Evolutionary conservation across 1,140 invertebrate genomes (phyloP).

Genomic region (Liolophura sinensis): DNA sequence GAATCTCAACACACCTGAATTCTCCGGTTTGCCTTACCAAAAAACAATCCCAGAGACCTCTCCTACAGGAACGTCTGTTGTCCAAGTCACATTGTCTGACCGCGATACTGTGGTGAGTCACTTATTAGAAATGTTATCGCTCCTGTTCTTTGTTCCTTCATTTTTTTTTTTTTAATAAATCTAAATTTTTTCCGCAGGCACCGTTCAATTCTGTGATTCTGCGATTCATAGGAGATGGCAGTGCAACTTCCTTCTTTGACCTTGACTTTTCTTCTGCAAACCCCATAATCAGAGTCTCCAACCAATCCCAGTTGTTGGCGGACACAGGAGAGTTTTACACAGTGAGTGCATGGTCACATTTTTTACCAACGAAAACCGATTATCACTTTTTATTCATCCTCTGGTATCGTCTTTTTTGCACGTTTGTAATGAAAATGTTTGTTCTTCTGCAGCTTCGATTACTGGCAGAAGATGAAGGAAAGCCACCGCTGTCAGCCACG

Average conservation of each 20-base stretch:
- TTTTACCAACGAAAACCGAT: neutral
- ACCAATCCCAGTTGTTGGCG: constrained; percentile 11
- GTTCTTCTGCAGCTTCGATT: constrained; percentile 32
- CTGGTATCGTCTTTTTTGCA: neutral
- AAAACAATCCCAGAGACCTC: constrained; percentile 30
- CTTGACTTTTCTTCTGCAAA: constrained; percentile 23
- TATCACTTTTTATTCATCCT: neutral
- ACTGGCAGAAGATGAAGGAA: constrained; percentile 36
- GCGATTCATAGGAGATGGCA: constrained; percentile 26
- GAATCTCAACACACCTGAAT: constrained; percentile 71
- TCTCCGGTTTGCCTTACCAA: constrained; percentile 61
- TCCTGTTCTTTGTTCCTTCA: too few species aligned
- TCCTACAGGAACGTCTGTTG: constrained; percentile 16
- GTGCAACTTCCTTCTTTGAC: constrained; percentile 30
- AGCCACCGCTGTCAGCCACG: constrained; percentile 29
- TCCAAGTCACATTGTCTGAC: constrained; percentile 19
- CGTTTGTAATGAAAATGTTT: neutral
- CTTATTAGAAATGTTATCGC: neutral
- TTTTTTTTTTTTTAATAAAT: neutral
- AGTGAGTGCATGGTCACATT: constrained; percentile 12
- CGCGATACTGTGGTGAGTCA: constrained; percentile 33
- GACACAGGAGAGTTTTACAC: constrained; percentile 20
- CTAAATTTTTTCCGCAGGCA: constrained; percentile 25
- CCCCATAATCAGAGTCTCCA: constrained; percentile 6
- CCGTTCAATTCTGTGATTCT: constrained; percentile 36